Evolutionary conservation across 2,888 invertebrate species (phyloP).

Genomic region (Polyommatus iphigenia): DNA sequence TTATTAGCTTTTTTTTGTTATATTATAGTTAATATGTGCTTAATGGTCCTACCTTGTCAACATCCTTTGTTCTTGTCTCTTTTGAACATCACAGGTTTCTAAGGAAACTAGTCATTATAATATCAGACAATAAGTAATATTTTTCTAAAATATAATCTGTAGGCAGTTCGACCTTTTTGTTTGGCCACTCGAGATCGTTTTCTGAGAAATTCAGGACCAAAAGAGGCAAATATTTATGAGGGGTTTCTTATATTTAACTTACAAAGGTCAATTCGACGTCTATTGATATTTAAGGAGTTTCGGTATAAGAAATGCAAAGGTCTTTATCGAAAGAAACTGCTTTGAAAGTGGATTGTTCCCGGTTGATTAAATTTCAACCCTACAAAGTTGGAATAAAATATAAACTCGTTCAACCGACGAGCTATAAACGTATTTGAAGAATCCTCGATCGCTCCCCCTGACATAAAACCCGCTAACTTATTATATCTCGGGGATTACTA

Average conservation of each 20-base stretch:
- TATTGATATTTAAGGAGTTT: constrained; percentile 29
- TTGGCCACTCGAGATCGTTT: constrained; percentile 19
- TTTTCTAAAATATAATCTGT: background rate
- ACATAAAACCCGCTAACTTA: constrained; percentile 5
- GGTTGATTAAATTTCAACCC: constrained; percentile 25
- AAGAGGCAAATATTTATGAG: constrained; percentile 27
- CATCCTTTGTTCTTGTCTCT: background rate
- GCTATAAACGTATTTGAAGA: background rate
- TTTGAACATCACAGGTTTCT: background rate
- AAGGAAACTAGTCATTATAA: background rate
- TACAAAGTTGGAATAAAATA: constrained; percentile 12
- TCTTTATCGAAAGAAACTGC: constrained; percentile 21
- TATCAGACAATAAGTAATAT: background rate
- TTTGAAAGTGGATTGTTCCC: constrained; percentile 10
- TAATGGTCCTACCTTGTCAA: background rate
- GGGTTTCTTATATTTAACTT: constrained; percentile 27
- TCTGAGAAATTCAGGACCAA: background rate
- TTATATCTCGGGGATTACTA: background rate
- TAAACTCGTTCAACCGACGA: constrained; percentile 7
- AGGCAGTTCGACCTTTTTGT: background rate
- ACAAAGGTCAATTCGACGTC: constrained; percentile 15
- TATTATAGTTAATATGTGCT: too few species aligned
- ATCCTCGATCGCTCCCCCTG: constrained; percentile 11
- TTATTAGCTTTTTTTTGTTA: too few species aligned
- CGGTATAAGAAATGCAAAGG: constrained; percentile 17